These are phyloP conservation scores for Ephialtes manifestator DNA, from an alignment of 2,888 invertebrate species.

Conservation along the genomic window DNA sequence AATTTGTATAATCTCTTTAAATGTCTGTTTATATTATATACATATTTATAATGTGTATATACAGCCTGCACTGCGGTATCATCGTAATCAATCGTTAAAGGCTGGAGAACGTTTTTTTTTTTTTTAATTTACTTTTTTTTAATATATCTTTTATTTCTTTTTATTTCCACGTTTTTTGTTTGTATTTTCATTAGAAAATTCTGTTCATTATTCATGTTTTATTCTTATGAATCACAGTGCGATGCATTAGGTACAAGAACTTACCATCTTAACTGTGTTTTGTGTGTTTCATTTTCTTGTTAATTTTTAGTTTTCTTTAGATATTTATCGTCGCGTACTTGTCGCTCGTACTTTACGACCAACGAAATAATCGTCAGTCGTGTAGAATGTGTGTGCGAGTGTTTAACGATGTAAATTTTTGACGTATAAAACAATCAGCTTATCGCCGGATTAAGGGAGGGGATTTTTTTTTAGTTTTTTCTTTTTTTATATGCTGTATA, in stretches of 20 bases:
- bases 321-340: slow-evolving; percentile 57
- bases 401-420: slow-evolving; percentile 56
- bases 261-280: slow-evolving; percentile 66
- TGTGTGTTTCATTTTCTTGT: slow-evolving; percentile 11
- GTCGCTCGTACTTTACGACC: slow-evolving; percentile 49
- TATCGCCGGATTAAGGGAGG: slow-evolving; percentile 22
- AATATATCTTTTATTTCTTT: slow-evolving; percentile 10
- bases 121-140: slow-evolving; percentile 4
- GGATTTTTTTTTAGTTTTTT: background rate
- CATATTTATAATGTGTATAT: slow-evolving; percentile 68
- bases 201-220: slow-evolving; percentile 46
- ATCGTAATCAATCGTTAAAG: slow-evolving; percentile 64
- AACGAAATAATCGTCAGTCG: slow-evolving; percentile 51
- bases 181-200: slow-evolving; percentile 55
- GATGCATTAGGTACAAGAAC: slow-evolving; percentile 71
- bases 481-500: slow-evolving; percentile 26
- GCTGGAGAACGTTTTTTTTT: slow-evolving; percentile 53
- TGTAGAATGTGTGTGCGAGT: slow-evolving; percentile 34
- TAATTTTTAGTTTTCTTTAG: slow-evolving; percentile 32
- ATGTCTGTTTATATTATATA: slow-evolving; percentile 64
- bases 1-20: slow-evolving; percentile 66
- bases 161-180: slow-evolving; percentile 17
- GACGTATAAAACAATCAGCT: slow-evolving; percentile 66
- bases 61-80: slow-evolving; percentile 68
- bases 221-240: slow-evolving; percentile 70